These are phyloP conservation scores for Drosophila saltans DNA, from an alignment of 1,140 invertebrate species.

Conservation along the genomic window DNA sequence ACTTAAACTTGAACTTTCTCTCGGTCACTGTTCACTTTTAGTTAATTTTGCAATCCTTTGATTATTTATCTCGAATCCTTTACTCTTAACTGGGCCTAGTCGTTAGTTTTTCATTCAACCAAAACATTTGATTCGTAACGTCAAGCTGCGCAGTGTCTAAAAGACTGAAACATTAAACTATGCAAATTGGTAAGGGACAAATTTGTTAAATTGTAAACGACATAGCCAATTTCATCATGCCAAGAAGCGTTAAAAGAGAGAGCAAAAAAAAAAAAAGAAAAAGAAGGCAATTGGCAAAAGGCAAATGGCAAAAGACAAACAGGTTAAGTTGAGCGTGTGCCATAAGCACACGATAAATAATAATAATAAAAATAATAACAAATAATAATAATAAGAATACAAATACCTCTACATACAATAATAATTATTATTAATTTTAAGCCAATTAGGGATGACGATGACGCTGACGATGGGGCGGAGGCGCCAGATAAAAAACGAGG, in stretches of 20 bases:
- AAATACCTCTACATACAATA: constrained; percentile 55
- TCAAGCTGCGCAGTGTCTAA: constrained; percentile 19
- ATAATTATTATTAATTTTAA: constrained; percentile 73
- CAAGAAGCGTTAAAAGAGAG: neutral
- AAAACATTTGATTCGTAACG: neutral
- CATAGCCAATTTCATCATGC: constrained; percentile 56
- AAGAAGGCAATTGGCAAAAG: no score
- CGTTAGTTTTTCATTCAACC: neutral
- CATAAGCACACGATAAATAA: neutral
- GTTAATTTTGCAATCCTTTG: no score
- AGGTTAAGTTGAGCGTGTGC: constrained; percentile 13
- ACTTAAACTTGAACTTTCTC: no score
- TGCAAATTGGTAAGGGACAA: neutral
- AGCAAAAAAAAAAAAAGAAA: no score
- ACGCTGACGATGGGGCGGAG: neutral
- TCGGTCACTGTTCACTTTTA: neutral
- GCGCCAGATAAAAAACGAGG: constrained; percentile 31
- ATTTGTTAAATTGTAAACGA: constrained; percentile 29
- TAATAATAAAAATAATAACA: constrained; percentile 31
- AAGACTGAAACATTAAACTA: constrained; percentile 33
- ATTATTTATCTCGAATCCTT: neutral
- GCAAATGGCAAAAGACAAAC: neutral
- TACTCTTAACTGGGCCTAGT: neutral
- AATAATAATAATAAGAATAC: constrained; percentile 29
- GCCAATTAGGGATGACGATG: constrained; percentile 59